Evolutionary conservation across 2,113 vertebrate genomes (phyloP).

Genomic region (Esox niger): DNA sequence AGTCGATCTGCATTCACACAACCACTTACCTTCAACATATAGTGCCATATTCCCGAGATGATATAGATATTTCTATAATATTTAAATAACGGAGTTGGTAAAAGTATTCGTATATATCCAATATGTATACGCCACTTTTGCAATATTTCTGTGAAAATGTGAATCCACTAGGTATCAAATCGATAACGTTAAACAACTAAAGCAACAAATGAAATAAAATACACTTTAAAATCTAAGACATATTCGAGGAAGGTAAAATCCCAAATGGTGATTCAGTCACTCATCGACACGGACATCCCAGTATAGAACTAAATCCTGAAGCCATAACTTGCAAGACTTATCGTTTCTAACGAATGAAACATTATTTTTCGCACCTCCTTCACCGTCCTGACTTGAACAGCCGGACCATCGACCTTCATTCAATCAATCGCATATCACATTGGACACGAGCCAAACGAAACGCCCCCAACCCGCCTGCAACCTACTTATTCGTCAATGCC

Average conservation of each 20-base stretch:
- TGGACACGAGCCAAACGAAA: constrained; percentile 13
- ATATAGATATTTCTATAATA: constrained; percentile 7
- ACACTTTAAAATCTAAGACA: not conserved
- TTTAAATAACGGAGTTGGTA: too few relatives aligned
- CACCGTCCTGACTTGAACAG: not conserved
- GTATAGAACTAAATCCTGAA: not conserved
- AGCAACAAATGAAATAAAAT: not conserved
- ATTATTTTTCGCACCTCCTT: constrained; percentile 12
- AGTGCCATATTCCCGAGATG: constrained; percentile 58
- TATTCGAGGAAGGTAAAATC: not conserved
- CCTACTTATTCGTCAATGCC: too few relatives aligned
- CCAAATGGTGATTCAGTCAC: not conserved
- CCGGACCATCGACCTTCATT: not conserved
- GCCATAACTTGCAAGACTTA: not conserved
- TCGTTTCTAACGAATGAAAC: constrained; percentile 1
- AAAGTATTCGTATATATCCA: not conserved
- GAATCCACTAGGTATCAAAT: not conserved
- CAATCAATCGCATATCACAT: not conserved
- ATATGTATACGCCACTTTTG: too few relatives aligned
- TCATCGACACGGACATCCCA: not conserved
- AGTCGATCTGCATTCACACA: too few relatives aligned
- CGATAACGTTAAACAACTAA: not conserved
- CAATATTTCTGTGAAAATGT: too few relatives aligned
- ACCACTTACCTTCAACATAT: constrained; percentile 65
- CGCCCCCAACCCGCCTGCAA: not conserved